A percentile compares a stretch with the other conserved stretches of the same genome.
Evolutionary conservation across 2,797 vertebrate species (phyloP).

Genomic region (Hemitrygon akajei): DNA sequence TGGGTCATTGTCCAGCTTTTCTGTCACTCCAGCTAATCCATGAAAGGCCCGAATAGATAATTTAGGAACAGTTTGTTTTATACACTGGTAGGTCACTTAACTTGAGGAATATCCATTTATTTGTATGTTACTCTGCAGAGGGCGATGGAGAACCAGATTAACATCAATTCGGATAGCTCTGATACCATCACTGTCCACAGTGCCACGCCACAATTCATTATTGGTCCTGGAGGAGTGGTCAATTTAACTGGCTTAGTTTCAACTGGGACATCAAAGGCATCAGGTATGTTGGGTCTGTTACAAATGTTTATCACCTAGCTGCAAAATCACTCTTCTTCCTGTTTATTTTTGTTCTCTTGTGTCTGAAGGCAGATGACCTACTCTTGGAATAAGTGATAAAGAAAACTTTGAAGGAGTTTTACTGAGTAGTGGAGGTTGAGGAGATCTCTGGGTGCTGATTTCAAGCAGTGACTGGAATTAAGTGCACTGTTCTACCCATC

Average conservation of each 20-base stretch:
- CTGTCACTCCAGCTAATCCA: background rate
- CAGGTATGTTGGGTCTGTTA: conserved; percentile 1
- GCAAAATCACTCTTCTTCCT: background rate
- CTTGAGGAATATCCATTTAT: background rate
- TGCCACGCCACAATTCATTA: conserved; percentile 75
- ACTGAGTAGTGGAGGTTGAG: background rate
- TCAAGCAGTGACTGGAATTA: background rate
- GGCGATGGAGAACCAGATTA: conserved; percentile 84
- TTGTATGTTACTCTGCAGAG: conserved; percentile 56
- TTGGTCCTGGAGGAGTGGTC: conserved; percentile 72
- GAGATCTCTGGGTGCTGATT: background rate
- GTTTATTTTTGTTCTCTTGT: background rate
- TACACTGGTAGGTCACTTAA: background rate
- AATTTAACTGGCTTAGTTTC: conserved; percentile 72
- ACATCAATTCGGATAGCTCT: conserved; percentile 75
- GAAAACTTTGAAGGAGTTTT: background rate
- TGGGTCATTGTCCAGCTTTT: background rate
- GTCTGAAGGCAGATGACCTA: background rate
- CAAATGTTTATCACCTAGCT: background rate
- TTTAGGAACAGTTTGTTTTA: background rate
- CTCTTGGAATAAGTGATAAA: background rate
- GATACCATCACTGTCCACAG: conserved; percentile 77
- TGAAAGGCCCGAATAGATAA: background rate
- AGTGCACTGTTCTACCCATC: background rate
- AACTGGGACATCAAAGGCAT: conserved; percentile 49